A percentile compares a stretch with the other conserved stretches of the same genome.
Conservation (phyloP, 1,140 invertebrate species). For the Drosophila melanogaster region DNA sequence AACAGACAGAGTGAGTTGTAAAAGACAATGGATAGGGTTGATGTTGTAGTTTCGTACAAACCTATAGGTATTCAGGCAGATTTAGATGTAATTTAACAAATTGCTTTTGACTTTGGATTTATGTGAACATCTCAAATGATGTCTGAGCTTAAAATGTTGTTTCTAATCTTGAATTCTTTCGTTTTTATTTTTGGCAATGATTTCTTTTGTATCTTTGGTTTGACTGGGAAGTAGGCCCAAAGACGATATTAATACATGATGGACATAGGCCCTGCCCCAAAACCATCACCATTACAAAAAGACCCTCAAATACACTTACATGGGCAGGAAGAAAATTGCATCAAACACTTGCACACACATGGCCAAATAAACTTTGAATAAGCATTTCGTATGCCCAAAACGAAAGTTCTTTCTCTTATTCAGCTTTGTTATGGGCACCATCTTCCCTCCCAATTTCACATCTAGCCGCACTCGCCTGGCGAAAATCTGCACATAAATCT, state of each 20-base stretch:
- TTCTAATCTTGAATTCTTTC: background rate
- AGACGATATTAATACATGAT: slow-evolving; percentile 46
- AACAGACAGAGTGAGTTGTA: background rate
- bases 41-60: background rate
- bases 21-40: slow-evolving; percentile 12
- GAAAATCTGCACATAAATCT: slow-evolving; percentile 80
- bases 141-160: too few relatives aligned
- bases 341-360: slow-evolving; percentile 31
- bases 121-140: too few relatives aligned
- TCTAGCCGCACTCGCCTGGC: slow-evolving; percentile 41
- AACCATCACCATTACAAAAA: background rate
- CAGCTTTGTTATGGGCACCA: slow-evolving; percentile 11
- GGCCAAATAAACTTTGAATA: slow-evolving; percentile 81
- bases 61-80: background rate
- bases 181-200: background rate
- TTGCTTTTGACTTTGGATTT: background rate
- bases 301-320: slow-evolving; percentile 3
- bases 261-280: slow-evolving; percentile 37
- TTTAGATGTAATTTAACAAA: background rate
- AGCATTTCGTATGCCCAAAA: slow-evolving; percentile 72
- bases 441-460: slow-evolving; percentile 21
- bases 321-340: slow-evolving; percentile 9
- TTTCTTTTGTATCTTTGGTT: slow-evolving; percentile 9
- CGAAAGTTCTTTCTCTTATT: slow-evolving; percentile 22
- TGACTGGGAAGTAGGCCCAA: slow-evolving; percentile 44